Evolutionary conservation across 2,888 invertebrate genomes (phyloP).

Genomic region (Perizoma flavofasciatum): DNA sequence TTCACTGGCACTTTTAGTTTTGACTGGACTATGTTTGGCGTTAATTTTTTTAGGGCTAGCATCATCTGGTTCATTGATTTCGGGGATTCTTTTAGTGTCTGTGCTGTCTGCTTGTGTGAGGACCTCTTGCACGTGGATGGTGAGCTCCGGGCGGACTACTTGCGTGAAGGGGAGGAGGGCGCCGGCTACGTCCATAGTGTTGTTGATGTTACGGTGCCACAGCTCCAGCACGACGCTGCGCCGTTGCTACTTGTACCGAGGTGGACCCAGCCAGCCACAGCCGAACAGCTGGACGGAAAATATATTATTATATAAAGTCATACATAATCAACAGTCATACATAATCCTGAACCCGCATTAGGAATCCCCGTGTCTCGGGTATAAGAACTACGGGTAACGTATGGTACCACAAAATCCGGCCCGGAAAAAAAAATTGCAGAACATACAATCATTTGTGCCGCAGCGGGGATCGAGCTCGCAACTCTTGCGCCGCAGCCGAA

Average conservation of each 20-base stretch:
- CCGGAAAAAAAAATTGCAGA: no score
- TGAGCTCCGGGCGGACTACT: conserved; percentile 73
- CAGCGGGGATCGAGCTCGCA: no score
- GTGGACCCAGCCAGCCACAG: conserved; percentile 87
- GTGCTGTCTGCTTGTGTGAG: conserved; percentile 66
- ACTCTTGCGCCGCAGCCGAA: no score
- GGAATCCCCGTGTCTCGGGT: no score
- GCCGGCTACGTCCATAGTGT: conserved; percentile 81
- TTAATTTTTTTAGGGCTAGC: conserved; percentile 35
- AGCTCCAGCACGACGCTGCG: conserved; percentile 82
- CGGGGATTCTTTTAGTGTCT: conserved; percentile 58
- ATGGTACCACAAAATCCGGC: no score
- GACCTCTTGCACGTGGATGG: conserved; percentile 75
- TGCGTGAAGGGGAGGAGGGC: conserved; percentile 77
- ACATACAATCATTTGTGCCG: no score
- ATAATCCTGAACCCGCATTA: no score
- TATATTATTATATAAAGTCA: no score
- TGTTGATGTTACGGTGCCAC: conserved; percentile 82
- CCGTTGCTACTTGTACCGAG: conserved; percentile 86
- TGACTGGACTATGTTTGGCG: conserved; percentile 34
- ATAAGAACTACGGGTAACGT: no score
- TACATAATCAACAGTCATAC: no score
- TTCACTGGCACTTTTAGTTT: conserved; percentile 15
- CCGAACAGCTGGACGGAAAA: conserved; percentile 82
- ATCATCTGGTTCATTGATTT: conserved; percentile 69